Evolutionary conservation across 2,113 vertebrate species (phyloP).

Genomic region (Tenrec ecaudatus): DNA sequence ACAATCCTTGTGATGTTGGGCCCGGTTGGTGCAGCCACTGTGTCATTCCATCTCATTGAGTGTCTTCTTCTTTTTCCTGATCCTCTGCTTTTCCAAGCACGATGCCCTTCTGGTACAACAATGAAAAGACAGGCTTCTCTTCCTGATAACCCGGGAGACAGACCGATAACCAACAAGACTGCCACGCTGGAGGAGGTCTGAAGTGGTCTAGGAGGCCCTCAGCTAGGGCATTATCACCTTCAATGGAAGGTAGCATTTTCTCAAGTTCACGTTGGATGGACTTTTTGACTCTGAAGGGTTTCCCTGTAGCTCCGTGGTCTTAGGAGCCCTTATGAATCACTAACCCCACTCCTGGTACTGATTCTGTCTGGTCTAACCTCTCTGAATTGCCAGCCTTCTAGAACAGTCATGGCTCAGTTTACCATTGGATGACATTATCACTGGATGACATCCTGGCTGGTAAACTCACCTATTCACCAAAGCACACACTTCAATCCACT

Average conservation of each 20-base stretch:
- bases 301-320: neutral
- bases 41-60: neutral
- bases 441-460: neutral
- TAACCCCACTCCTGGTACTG: neutral
- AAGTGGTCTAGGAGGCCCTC: neutral
- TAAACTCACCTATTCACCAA: neutral
- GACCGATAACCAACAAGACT: neutral
- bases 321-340: neutral
- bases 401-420: neutral
- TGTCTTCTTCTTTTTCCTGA: neutral
- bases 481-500: neutral
- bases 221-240: neutral
- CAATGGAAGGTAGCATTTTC: neutral
- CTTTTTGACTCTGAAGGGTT: neutral
- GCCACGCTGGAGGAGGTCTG: accelerated
- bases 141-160: neutral
- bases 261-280: neutral
- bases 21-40: neutral
- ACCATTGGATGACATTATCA: too few relatives aligned
- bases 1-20: neutral
- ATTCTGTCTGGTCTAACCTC: neutral
- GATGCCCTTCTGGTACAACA: neutral
- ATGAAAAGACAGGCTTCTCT: neutral
- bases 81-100: neutral
- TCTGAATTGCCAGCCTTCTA: neutral